Evolutionary conservation across 2,797 vertebrate species (phyloP).

Genomic region (Acanthornis magna): DNA sequence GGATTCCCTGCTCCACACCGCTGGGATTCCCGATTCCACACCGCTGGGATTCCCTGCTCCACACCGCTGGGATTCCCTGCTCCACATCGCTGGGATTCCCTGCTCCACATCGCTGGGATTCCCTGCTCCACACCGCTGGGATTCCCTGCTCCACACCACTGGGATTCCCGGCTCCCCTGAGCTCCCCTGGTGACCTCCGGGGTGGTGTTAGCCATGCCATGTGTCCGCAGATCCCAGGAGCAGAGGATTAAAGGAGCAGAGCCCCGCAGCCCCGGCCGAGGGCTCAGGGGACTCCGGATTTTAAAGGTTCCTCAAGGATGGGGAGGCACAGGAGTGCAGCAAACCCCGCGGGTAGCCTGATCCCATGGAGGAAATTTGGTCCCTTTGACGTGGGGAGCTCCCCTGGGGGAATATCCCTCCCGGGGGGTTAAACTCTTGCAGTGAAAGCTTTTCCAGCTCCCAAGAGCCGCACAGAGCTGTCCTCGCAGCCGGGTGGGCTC

Average conservation of each 20-base stretch:
- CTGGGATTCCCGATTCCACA: not conserved
- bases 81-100: too few relatives aligned
- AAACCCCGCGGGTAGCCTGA: not conserved
- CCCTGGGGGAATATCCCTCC: not conserved
- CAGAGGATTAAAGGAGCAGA: not conserved
- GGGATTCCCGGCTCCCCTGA: not conserved
- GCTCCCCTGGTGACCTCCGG: rapidly evolving
- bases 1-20: not conserved
- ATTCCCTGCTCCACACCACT: not conserved
- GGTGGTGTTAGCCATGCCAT: not conserved
- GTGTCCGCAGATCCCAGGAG: not conserved
- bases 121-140: too few relatives aligned
- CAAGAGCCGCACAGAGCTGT: not conserved
- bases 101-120: not conserved
- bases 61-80: not conserved
- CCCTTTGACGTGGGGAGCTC: not conserved
- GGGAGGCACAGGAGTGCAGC: not conserved
- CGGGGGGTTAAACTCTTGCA: not conserved
- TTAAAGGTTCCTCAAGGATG: rapidly evolving
- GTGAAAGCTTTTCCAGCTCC: not conserved
- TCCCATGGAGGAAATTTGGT: not conserved
- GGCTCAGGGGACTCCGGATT: not conserved
- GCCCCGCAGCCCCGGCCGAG: rapidly evolving
- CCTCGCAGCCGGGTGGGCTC: rapidly evolving
- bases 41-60: not conserved